A percentile compares a stretch with the other conserved stretches of the same genome.
Conservation (phyloP, 2,113 vertebrate species). For the Microcebus tavaratra region DNA sequence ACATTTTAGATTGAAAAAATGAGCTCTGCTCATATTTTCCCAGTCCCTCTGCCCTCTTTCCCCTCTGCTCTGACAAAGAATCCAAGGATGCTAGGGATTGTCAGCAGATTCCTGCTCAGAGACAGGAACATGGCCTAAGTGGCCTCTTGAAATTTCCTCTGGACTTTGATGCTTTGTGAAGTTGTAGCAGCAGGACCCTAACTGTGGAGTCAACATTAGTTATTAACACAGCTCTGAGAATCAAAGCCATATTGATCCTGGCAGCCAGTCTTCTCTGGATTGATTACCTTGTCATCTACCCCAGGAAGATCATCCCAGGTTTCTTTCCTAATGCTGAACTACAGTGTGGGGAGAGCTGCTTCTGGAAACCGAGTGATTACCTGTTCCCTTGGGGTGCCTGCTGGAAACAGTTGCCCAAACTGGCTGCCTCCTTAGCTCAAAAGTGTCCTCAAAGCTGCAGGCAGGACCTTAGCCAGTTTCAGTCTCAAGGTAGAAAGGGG, state of each 20-base stretch:
- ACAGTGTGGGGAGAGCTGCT: background rate
- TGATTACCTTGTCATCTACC: background rate
- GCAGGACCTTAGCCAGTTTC: background rate
- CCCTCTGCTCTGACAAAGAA: slow-evolving; percentile 8
- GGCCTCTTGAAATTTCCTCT: slow-evolving; percentile 40
- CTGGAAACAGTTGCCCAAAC: slow-evolving; percentile 15
- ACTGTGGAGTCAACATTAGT: background rate
- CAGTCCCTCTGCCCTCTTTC: background rate
- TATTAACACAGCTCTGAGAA: slow-evolving; percentile 37
- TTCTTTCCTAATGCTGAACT: slow-evolving; percentile 18
- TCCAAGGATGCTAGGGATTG: background rate
- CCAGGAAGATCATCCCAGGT: background rate
- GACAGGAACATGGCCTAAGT: background rate
- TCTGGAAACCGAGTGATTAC: slow-evolving; percentile 22
- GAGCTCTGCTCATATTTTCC: slow-evolving; percentile 9
- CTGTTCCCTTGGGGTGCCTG: background rate
- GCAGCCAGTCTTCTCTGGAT: background rate
- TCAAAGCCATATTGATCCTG: slow-evolving; percentile 55
- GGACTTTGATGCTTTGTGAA: slow-evolving; percentile 3
- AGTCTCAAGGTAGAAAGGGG: background rate
- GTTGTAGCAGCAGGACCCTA: background rate
- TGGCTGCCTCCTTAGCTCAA: background rate
- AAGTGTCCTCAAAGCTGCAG: slow-evolving; percentile 13
- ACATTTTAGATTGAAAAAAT: slow-evolving; percentile 45
- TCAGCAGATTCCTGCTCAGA: slow-evolving; percentile 26